Percentiles rank a stretch among this genome's conserved stretches.
phyloP scores from a whole-genome alignment of 2,113 vertebrate species.

The Morone saxatilis region DNA sequence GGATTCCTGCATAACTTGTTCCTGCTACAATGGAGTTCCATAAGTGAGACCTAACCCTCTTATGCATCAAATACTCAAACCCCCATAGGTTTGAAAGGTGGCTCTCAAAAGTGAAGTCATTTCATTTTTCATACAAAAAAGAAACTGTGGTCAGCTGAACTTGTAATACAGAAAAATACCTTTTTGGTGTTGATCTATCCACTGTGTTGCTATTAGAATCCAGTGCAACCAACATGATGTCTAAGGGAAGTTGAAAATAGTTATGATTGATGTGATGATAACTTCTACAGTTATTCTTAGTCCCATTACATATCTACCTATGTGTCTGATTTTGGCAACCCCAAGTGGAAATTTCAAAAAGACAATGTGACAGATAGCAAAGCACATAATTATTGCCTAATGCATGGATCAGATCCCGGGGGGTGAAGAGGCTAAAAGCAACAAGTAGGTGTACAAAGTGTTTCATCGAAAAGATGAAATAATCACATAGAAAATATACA shows the following conservation, averaged over 20 bases:
- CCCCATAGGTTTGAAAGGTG: not conserved
- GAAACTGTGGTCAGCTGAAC: not conserved
- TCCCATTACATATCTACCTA: not conserved
- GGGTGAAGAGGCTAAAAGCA: not conserved
- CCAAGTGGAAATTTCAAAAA: not conserved
- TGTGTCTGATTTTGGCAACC: not conserved
- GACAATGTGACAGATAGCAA: no score
- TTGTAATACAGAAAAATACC: no score
- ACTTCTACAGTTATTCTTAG: not conserved
- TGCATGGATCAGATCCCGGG: no score
- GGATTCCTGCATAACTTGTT: not conserved
- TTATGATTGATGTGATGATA: no score
- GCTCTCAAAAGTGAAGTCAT: not conserved
- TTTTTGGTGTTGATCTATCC: no score
- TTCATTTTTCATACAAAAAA: not conserved
- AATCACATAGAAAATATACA: not conserved
- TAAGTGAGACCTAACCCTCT: not conserved
- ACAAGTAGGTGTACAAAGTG: not conserved
- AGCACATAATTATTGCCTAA: no score
- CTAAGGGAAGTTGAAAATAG: not conserved
- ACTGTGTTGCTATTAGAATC: no score
- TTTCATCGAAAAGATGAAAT: not conserved
- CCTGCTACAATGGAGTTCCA: not conserved
- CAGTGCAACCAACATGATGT: no score
- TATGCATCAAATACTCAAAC: not conserved